Percentiles rank a stretch among this genome's conserved stretches.
These are phyloP conservation scores for Drosophila takahashii DNA, from an alignment of 1,140 invertebrate species.

Conservation along the genomic window DNA sequence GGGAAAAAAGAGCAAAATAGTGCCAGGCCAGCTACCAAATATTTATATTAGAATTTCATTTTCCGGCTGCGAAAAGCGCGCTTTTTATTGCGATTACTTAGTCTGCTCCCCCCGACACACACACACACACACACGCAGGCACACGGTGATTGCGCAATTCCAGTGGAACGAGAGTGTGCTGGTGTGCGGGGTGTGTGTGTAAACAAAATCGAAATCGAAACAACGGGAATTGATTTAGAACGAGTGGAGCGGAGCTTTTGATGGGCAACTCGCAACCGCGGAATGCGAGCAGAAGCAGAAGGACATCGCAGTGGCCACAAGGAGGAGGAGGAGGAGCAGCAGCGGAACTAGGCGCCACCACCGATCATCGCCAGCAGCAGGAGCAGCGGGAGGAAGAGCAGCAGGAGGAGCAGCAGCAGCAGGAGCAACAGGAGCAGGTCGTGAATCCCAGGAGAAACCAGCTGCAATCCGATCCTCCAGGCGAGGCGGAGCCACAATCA, in stretches of 20 bases:
- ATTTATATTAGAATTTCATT: constrained; percentile 15
- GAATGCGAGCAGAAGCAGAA: constrained; percentile 33
- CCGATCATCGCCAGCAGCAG: constrained; percentile 31
- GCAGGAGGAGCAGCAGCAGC: not conserved
- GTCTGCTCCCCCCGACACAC: not conserved
- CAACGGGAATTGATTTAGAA: constrained; percentile 37
- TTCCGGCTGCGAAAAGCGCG: constrained; percentile 4
- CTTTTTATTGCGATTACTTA: constrained; percentile 8
- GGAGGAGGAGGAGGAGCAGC: constrained; percentile 7
- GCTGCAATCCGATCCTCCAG: constrained; percentile 5
- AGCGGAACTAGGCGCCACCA: constrained; percentile 32
- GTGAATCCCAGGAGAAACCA: not conserved
- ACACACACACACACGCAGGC: not conserved
- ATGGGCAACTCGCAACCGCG: constrained; percentile 60
- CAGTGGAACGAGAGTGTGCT: constrained; percentile 15
- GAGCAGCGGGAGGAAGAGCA: constrained; percentile 11
- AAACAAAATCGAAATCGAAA: constrained; percentile 31
- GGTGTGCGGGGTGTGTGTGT: constrained; percentile 25
- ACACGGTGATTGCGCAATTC: constrained; percentile 29
- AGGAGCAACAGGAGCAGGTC: not conserved
- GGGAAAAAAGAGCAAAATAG: constrained; percentile 15
- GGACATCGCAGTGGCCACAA: constrained; percentile 42
- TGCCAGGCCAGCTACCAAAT: constrained; percentile 6
- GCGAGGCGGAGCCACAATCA: constrained; percentile 17
- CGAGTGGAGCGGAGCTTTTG: constrained; percentile 43